These are phyloP conservation scores for Dicrurus megarhynchus DNA, from an alignment of 2,113 vertebrate species.

Conservation along the genomic window DNA sequence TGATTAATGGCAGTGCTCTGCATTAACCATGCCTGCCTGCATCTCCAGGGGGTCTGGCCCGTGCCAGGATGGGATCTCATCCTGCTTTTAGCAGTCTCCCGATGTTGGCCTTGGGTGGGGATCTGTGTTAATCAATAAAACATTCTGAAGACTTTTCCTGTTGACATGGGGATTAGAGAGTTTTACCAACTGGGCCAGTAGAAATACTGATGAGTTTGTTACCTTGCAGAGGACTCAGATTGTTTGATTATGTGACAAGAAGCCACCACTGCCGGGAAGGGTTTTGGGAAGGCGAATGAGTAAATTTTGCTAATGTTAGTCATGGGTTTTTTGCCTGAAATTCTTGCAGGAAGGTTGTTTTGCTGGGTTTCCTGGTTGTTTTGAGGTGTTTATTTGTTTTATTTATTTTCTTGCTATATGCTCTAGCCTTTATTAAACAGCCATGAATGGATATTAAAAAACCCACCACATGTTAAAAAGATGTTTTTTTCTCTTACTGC, in stretches of 20 bases:
- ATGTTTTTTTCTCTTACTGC: background rate
- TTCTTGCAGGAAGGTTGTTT: background rate
- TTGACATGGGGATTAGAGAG: background rate
- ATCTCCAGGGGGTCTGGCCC: background rate
- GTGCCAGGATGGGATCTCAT: rapidly evolving
- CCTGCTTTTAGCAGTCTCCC: background rate
- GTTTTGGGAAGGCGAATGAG: background rate
- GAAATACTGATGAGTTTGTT: slow-evolving; percentile 36
- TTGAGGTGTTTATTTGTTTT: background rate
- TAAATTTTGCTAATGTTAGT: background rate
- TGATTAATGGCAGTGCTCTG: background rate
- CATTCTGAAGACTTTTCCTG: background rate
- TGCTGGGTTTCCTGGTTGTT: rapidly evolving
- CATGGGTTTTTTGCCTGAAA: background rate
- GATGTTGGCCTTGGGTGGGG: background rate
- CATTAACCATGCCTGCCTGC: background rate
- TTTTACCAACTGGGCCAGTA: slow-evolving; percentile 5
- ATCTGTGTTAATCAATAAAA: background rate
- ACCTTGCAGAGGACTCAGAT: background rate
- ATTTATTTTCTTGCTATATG: background rate
- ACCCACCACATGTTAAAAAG: background rate
- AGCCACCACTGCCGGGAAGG: background rate
- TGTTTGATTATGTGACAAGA: background rate
- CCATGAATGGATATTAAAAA: background rate
- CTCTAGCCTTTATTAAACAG: background rate